phyloP scores from a whole-genome alignment of 2,113 vertebrate species.

The Chloropsis hardwickii region DNA sequence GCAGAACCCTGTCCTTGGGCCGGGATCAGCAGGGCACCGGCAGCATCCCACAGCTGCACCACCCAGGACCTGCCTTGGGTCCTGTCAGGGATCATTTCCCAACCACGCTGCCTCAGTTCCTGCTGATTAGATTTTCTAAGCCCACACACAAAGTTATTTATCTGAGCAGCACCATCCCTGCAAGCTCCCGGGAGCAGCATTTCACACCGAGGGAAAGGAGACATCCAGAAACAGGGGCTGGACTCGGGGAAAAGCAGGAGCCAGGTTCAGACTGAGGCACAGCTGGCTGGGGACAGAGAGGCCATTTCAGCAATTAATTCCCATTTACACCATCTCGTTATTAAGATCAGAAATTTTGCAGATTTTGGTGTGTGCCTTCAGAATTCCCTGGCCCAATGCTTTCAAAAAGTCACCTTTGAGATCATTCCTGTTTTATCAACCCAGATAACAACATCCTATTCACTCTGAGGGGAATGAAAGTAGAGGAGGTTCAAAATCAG shows the following conservation, averaged over 20 bases:
- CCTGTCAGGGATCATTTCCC: background rate
- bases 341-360: background rate
- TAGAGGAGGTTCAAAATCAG: background rate
- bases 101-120: accelerated
- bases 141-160: background rate
- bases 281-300: background rate
- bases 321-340: background rate
- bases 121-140: background rate
- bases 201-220: accelerated
- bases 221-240: background rate
- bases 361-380: background rate
- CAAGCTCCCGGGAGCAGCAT: background rate
- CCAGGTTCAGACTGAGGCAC: background rate
- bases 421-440: background rate
- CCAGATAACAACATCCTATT: background rate
- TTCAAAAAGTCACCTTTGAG: background rate
- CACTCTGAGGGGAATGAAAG: background rate
- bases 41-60: background rate
- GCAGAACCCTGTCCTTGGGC: background rate
- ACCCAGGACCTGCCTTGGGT: background rate
- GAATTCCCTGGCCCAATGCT: background rate
- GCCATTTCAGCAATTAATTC: background rate
- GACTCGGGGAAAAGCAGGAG: background rate
- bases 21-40: background rate
- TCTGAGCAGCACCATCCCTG: background rate